Evolutionary conservation across 2,797 vertebrate species (phyloP).

Genomic region (Bradypodion pumilum): DNA sequence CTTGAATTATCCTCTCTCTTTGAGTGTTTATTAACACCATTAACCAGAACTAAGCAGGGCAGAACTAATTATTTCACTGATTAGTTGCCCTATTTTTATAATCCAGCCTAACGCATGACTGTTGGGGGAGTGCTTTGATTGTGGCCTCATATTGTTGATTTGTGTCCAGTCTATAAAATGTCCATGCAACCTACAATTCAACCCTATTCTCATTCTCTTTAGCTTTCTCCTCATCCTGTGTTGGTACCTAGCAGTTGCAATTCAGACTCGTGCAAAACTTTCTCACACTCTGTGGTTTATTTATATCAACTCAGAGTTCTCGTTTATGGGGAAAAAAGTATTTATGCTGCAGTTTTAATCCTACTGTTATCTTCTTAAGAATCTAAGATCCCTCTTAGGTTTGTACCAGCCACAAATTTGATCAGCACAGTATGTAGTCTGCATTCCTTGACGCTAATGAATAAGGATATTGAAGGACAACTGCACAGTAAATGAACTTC

Average conservation of each 20-base stretch:
- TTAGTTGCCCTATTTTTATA: background rate
- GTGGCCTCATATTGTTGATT: slow-evolving; percentile 4
- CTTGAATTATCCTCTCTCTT: background rate
- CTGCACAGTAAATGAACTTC: background rate
- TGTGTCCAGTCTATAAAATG: background rate
- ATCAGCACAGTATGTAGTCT: slow-evolving; percentile 9
- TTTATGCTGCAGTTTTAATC: slow-evolving; percentile 18
- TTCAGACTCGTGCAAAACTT: background rate
- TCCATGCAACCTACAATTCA: background rate
- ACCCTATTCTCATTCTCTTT: background rate
- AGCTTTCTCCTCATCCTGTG: background rate
- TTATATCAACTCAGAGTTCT: slow-evolving; percentile 13
- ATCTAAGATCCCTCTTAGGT: slow-evolving; percentile 27
- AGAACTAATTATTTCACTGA: slow-evolving; percentile 2
- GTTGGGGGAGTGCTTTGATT: background rate
- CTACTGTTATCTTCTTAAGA: slow-evolving; percentile 27
- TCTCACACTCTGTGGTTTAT: slow-evolving; percentile 18
- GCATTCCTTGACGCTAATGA: slow-evolving; percentile 29
- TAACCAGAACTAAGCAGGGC: slow-evolving; percentile 2
- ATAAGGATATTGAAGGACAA: background rate
- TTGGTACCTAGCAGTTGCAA: background rate
- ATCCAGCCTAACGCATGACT: background rate
- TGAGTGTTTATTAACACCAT: background rate
- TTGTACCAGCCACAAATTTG: slow-evolving; percentile 29
- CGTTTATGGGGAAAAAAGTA: slow-evolving; percentile 25